Conservation (phyloP, 2,113 vertebrate species). For the Callaeas wilsoni region DNA sequence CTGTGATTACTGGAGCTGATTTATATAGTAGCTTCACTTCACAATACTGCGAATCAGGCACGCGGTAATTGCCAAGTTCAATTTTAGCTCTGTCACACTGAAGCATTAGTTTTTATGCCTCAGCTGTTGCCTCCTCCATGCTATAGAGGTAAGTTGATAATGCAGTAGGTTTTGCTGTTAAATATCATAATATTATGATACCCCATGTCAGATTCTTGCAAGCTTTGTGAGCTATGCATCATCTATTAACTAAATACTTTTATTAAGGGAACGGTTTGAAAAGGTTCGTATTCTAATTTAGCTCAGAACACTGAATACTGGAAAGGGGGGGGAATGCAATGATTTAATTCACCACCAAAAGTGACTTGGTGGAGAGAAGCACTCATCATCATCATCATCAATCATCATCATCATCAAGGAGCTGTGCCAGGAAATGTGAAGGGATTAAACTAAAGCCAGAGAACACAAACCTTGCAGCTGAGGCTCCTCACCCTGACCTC, state of each 20-base stretch:
- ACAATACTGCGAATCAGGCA: slow-evolving; percentile 67
- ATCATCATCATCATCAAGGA: neutral
- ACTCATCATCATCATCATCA: neutral
- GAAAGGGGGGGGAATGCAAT: neutral
- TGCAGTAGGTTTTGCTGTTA: slow-evolving; percentile 66
- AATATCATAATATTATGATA: slow-evolving; percentile 81
- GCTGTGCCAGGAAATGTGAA: neutral
- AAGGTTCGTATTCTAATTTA: slow-evolving; percentile 6
- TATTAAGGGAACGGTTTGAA: slow-evolving; percentile 42
- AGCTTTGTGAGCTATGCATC: slow-evolving; percentile 60
- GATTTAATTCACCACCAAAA: slow-evolving; percentile 7
- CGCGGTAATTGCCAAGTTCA: slow-evolving; percentile 77
- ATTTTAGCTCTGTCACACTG: slow-evolving; percentile 79
- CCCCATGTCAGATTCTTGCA: slow-evolving; percentile 67
- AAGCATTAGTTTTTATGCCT: slow-evolving; percentile 72
- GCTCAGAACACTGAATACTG: neutral
- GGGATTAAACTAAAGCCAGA: neutral
- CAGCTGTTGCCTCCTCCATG: slow-evolving; percentile 66
- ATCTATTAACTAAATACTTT: slow-evolving; percentile 59
- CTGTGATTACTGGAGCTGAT: slow-evolving; percentile 79
- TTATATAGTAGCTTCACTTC: slow-evolving; percentile 77
- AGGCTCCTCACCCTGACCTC: neutral
- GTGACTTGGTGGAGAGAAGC: neutral
- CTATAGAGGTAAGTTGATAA: slow-evolving; percentile 73
- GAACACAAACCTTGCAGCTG: neutral